Conservation (phyloP, 2,113 vertebrate genomes). For the Ammodytes marinus region DNA sequence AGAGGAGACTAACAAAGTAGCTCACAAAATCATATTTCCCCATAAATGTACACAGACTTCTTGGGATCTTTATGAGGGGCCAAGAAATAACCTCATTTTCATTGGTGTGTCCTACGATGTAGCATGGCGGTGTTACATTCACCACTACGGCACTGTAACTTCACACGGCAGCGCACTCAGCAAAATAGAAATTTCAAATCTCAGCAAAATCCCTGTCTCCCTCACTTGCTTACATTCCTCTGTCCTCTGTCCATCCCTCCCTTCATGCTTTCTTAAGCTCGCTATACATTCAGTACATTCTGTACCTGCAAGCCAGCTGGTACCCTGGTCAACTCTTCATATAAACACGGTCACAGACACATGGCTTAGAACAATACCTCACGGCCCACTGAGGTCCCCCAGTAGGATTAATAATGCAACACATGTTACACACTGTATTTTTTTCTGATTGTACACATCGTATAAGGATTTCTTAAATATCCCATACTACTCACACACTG, state of each 20-base stretch:
- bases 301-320: neutral
- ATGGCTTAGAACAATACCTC: neutral
- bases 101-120: conserved; percentile 29
- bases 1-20: neutral
- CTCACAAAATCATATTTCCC: neutral
- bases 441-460: neutral
- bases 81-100: conserved; percentile 7
- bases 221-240: conserved; percentile 47
- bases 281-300: conserved; percentile 31
- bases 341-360: conserved; percentile 1
- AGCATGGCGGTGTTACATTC: conserved; percentile 64
- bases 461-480: neutral
- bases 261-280: conserved; percentile 17
- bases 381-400: neutral
- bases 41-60: neutral
- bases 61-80: neutral
- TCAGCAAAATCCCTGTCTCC: conserved; percentile 12
- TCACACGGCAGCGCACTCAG: conserved; percentile 52
- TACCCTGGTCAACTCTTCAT: conserved; percentile 7
- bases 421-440: neutral
- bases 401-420: neutral
- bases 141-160: conserved; percentile 39
- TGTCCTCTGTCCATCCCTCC: conserved; percentile 9
- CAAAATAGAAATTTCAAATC: conserved; percentile 36
- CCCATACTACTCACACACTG: neutral